Percentiles rank a stretch among this genome's conserved stretches.
Evolutionary conservation across 1,140 invertebrate species (phyloP).

Genomic region (Eciton burchellii): DNA sequence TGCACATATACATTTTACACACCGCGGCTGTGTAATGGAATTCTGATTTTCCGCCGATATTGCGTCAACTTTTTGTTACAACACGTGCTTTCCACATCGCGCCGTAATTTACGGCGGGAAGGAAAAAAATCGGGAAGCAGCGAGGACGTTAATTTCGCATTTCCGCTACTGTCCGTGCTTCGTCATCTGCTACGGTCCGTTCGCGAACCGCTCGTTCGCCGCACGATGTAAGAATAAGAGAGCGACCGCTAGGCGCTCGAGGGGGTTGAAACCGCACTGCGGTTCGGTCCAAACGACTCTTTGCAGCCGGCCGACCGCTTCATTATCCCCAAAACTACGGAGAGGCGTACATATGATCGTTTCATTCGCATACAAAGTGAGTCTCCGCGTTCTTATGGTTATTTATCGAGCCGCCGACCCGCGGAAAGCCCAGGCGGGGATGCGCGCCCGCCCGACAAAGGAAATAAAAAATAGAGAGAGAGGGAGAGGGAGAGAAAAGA

Average conservation of each 20-base stretch:
- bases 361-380: conserved; percentile 77
- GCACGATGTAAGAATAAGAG: conserved; percentile 56
- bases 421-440: conserved; percentile 62
- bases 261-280: conserved; percentile 38
- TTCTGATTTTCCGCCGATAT: conserved; percentile 27
- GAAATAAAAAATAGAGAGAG: too few relatives aligned
- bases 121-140: neutral
- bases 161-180: neutral
- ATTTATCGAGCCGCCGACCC: conserved; percentile 77
- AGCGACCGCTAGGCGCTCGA: neutral
- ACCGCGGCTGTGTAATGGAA: conserved; percentile 16
- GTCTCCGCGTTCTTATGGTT: conserved; percentile 79
- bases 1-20: conserved; percentile 43
- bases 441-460: conserved; percentile 70
- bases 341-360: conserved; percentile 76
- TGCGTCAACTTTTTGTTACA: conserved; percentile 33
- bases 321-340: conserved; percentile 69
- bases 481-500: too few relatives aligned
- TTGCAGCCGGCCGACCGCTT: conserved; percentile 66
- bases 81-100: conserved; percentile 2
- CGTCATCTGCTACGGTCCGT: neutral
- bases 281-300: conserved; percentile 52
- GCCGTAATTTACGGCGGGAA: conserved; percentile 1
- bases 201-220: neutral
- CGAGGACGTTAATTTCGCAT: neutral